These are phyloP conservation scores for Fregetta grallaria DNA, from an alignment of 2,113 vertebrate species.

Conservation along the genomic window DNA sequence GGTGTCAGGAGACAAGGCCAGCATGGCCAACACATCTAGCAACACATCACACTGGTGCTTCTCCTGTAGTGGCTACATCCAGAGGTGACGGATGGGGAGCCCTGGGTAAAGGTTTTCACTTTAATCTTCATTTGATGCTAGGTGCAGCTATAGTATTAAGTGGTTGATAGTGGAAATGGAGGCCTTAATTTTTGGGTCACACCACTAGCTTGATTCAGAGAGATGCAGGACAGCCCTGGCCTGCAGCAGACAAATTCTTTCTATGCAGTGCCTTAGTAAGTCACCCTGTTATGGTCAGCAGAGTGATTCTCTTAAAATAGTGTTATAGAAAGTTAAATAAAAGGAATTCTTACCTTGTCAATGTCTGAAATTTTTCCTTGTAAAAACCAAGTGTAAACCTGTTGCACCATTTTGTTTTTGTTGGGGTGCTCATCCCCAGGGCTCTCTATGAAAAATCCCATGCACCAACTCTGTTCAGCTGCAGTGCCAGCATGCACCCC, in stretches of 20 bases:
- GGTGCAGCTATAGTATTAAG: neutral
- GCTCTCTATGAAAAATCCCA: neutral
- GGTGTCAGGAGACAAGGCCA: neutral
- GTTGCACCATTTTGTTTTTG: neutral
- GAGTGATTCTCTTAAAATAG: neutral
- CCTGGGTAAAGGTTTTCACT: neutral
- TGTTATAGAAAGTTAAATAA: neutral
- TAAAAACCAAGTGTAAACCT: neutral
- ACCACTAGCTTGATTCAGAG: neutral
- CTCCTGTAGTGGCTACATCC: neutral
- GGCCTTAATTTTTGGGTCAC: neutral
- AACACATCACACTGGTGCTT: neutral
- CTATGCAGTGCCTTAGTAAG: neutral
- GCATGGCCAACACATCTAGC: neutral
- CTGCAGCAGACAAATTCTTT: neutral
- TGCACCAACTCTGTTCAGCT: no score
- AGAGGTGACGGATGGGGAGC: neutral
- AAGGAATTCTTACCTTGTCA: neutral
- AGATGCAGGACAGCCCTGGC: neutral
- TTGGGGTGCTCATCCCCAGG: neutral
- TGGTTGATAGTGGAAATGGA: neutral
- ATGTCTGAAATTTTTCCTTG: neutral
- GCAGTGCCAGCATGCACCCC: neutral
- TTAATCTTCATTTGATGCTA: neutral
- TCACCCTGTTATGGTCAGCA: neutral